Percentiles rank a stretch among this genome's conserved stretches.
Conservation (phyloP, 2,113 vertebrate species). For the Dunckerocampus dactyliophorus region DNA sequence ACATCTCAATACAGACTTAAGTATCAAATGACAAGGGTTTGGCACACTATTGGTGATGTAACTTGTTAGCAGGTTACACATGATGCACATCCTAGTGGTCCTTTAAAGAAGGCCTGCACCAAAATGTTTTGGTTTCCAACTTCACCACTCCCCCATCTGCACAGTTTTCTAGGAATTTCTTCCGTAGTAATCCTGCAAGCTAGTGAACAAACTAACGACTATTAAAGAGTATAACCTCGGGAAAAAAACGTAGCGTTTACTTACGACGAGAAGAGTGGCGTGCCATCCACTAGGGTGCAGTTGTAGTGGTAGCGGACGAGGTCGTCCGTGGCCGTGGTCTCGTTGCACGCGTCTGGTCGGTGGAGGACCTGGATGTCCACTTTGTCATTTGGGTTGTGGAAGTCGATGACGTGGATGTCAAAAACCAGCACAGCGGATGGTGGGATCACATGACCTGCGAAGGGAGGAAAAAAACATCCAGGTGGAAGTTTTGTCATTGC, state of each 20-base stretch:
- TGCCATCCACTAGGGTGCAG: constrained; percentile 89
- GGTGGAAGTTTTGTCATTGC: neutral
- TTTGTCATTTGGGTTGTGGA: constrained; percentile 87
- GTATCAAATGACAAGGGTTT: no score
- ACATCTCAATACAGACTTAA: no score
- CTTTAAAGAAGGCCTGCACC: no score
- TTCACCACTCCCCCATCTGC: no score
- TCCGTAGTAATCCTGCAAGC: no score
- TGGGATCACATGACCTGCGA: constrained; percentile 82
- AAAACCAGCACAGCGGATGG: constrained; percentile 87
- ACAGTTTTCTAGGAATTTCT: no score
- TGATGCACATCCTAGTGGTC: no score
- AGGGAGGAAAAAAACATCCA: neutral
- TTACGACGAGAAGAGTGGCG: constrained; percentile 90
- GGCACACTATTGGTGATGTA: no score
- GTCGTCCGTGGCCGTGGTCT: constrained; percentile 76
- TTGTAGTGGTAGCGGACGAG: constrained; percentile 91
- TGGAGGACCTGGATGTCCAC: constrained; percentile 74
- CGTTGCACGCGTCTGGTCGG: constrained; percentile 78
- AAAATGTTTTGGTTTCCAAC: no score
- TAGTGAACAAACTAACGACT: neutral
- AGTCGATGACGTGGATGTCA: constrained; percentile 86
- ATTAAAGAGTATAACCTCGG: neutral
- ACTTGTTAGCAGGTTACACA: no score
- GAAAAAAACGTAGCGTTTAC: neutral